These are phyloP conservation scores for Palloptera scutellata DNA, from an alignment of 2,888 invertebrate species.

Conservation along the genomic window DNA sequence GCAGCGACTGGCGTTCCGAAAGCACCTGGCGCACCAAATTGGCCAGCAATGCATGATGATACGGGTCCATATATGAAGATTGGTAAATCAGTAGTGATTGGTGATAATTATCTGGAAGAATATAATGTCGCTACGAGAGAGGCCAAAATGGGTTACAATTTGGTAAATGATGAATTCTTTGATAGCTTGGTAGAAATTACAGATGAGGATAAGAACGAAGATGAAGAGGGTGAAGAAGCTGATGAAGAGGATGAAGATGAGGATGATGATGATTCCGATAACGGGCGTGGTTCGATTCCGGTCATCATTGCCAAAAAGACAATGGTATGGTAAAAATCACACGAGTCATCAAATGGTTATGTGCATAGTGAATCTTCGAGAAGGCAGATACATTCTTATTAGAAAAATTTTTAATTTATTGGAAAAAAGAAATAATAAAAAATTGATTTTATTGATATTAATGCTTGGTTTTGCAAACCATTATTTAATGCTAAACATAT, in stretches of 20 bases:
- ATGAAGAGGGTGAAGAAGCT: conserved; percentile 30
- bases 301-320: conserved; percentile 49
- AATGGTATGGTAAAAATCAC: neutral
- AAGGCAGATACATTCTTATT: no score
- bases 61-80: conserved; percentile 62
- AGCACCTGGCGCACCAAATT: conserved; percentile 51
- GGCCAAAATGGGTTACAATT: conserved; percentile 48
- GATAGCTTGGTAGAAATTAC: conserved; percentile 48
- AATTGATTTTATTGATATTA: no score
- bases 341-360: neutral
- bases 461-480: no score
- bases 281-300: conserved; percentile 44
- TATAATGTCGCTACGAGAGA: conserved; percentile 56
- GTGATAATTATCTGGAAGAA: conserved; percentile 58
- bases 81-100: conserved; percentile 50
- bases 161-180: conserved; percentile 58
- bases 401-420: no score
- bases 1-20: conserved; percentile 56
- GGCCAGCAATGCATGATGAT: conserved; percentile 58
- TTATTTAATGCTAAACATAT: no score
- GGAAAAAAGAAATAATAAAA: neutral
- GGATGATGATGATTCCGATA: conserved; percentile 27
- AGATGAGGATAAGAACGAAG: conserved; percentile 28
- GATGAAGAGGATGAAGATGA: conserved; percentile 33
- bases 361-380: no score